phyloP scores from a whole-genome alignment of 2,797 vertebrate species.

The Tragelaphus oryx region DNA sequence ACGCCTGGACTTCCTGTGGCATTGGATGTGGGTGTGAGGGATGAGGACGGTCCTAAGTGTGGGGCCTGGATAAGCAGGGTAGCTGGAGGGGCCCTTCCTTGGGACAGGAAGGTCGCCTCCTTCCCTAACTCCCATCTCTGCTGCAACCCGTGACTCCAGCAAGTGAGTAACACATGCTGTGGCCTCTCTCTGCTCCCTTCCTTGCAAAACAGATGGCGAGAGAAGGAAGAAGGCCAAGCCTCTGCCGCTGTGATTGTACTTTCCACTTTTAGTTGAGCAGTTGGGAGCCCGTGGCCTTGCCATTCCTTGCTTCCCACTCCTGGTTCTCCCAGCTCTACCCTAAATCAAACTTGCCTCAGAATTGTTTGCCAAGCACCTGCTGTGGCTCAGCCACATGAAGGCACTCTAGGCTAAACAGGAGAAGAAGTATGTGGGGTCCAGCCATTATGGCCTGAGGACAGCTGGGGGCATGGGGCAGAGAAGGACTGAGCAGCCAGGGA shows the following conservation, averaged over 20 bases:
- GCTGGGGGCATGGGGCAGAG: neutral
- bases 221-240: constrained; percentile 64
- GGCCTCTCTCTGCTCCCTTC: constrained; percentile 60
- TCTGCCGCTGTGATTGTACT: constrained; percentile 49
- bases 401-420: neutral
- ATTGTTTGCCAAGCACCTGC: neutral
- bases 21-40: neutral
- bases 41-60: neutral
- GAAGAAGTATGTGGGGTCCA: neutral
- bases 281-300: constrained; percentile 47
- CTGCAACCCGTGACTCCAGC: constrained; percentile 1
- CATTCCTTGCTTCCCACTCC: constrained; percentile 51
- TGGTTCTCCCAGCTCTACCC: constrained; percentile 25
- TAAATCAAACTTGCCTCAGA: neutral
- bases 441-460: neutral
- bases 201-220: constrained; percentile 62
- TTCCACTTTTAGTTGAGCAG: constrained; percentile 64
- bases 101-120: neutral
- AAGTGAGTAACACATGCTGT: constrained; percentile 16
- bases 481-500: neutral
- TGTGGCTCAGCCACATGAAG: neutral
- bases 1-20: neutral
- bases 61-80: neutral
- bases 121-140: neutral
- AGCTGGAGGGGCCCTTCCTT: neutral